These are phyloP conservation scores for Pseudochirops corinnae DNA, from an alignment of 2,797 vertebrate genomes.

Conservation along the genomic window DNA sequence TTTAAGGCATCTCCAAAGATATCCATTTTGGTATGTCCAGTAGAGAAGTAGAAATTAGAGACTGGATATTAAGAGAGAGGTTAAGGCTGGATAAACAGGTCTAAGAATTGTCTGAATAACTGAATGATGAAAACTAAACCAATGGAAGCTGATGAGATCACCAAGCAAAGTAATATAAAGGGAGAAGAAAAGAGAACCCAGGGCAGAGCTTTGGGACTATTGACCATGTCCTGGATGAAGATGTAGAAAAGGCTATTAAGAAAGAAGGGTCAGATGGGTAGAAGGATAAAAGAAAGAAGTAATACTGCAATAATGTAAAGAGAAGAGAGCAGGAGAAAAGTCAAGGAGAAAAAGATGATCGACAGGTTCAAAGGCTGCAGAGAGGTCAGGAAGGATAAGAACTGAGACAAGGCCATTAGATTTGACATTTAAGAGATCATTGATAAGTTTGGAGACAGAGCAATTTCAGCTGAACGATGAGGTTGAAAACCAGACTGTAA, in stretches of 20 bases:
- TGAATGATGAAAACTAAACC: not conserved
- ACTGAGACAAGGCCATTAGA: not conserved
- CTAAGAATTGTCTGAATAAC: not conserved
- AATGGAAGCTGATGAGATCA: not conserved
- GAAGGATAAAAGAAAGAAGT: not conserved
- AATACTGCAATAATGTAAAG: not conserved
- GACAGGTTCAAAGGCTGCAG: not conserved
- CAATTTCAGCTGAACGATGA: not conserved
- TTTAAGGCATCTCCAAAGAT: not conserved
- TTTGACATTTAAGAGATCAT: not conserved
- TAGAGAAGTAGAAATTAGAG: not conserved
- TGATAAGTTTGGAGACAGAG: not conserved
- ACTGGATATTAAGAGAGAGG: not conserved
- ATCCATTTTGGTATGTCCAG: not conserved
- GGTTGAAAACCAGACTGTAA: not conserved
- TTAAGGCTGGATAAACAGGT: not conserved
- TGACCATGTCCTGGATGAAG: not conserved
- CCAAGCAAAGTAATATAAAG: not conserved
- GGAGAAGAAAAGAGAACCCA: not conserved
- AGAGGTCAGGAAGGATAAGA: not conserved
- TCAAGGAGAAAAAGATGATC: not conserved
- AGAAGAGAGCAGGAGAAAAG: not conserved
- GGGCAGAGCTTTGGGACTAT: not conserved
- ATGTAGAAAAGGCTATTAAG: not conserved
- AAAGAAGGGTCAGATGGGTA: not conserved